phyloP scores from a whole-genome alignment of 2,888 invertebrate genomes.

The Luperina testacea region DNA sequence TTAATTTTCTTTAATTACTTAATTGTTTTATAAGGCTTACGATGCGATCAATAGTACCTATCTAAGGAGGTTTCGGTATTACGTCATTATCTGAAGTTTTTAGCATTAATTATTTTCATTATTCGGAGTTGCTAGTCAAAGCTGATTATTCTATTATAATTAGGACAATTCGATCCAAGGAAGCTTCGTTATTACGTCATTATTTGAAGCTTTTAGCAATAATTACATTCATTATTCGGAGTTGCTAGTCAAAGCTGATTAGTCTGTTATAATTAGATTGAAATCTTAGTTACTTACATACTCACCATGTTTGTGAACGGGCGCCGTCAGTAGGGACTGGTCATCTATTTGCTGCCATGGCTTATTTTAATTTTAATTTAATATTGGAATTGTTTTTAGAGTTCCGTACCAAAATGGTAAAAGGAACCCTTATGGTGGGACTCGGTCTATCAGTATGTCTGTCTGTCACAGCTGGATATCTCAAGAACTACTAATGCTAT shows the following conservation, averaged over 20 bases:
- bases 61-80: slow-evolving; percentile 12
- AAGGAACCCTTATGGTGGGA: too few relatives aligned
- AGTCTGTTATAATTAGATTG: background rate
- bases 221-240: slow-evolving; percentile 24
- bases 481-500: too few relatives aligned
- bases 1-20: slow-evolving; percentile 57
- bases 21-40: slow-evolving; percentile 43
- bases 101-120: slow-evolving; percentile 31
- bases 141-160: slow-evolving; percentile 5
- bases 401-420: too few relatives aligned
- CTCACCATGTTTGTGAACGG: too few relatives aligned
- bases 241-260: background rate
- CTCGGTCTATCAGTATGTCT: too few relatives aligned
- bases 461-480: too few relatives aligned
- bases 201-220: slow-evolving; percentile 13
- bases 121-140: slow-evolving; percentile 4
- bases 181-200: slow-evolving; percentile 17
- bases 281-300: background rate
- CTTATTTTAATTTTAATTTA: too few relatives aligned
- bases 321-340: too few relatives aligned
- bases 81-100: slow-evolving; percentile 3
- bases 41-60: slow-evolving; percentile 9
- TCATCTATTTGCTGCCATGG: too few relatives aligned
- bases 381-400: too few relatives aligned
- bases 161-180: background rate